Evolutionary conservation across 1,140 invertebrate species (phyloP).

Genomic region (Calephelis nemesis): DNA sequence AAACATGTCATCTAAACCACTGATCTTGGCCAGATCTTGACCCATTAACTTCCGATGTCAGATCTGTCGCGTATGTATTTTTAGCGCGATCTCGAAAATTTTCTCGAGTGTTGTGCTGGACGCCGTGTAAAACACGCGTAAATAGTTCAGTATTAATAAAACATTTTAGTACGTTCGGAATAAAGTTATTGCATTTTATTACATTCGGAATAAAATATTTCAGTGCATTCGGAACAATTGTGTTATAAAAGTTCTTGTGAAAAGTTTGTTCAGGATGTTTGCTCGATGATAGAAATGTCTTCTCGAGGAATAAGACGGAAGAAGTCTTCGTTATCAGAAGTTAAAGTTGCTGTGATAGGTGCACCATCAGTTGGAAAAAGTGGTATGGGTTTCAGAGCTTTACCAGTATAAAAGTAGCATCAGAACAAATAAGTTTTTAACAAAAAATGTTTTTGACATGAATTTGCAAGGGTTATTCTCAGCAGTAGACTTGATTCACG

Average conservation of each 20-base stretch:
- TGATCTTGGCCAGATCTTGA: conserved; percentile 17
- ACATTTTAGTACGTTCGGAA: too few relatives aligned
- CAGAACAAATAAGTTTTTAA: too few relatives aligned
- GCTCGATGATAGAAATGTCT: conserved; percentile 73
- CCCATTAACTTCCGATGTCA: conserved; percentile 29
- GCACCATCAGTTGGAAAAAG: conserved; percentile 93
- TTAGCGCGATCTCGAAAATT: conserved; percentile 19
- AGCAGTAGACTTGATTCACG: too few relatives aligned
- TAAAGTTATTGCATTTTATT: too few relatives aligned
- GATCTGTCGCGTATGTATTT: conserved; percentile 21
- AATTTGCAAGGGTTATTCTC: too few relatives aligned
- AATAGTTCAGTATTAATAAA: background rate
- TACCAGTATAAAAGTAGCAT: background rate
- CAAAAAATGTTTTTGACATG: too few relatives aligned
- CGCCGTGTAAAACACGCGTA: conserved; percentile 9
- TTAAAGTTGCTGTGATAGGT: conserved; percentile 92
- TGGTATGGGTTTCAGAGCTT: conserved; percentile 81
- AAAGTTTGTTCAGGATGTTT: background rate
- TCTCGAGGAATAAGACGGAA: conserved; percentile 89
- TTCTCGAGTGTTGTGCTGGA: background rate
- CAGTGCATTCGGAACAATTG: too few relatives aligned
- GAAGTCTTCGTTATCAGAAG: conserved; percentile 92
- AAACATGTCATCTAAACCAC: conserved; percentile 11
- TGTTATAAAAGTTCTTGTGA: background rate
- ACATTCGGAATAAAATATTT: background rate